These are phyloP conservation scores for Neodiprion lecontei DNA, from an alignment of 1,140 invertebrate genomes.

Conservation along the genomic window DNA sequence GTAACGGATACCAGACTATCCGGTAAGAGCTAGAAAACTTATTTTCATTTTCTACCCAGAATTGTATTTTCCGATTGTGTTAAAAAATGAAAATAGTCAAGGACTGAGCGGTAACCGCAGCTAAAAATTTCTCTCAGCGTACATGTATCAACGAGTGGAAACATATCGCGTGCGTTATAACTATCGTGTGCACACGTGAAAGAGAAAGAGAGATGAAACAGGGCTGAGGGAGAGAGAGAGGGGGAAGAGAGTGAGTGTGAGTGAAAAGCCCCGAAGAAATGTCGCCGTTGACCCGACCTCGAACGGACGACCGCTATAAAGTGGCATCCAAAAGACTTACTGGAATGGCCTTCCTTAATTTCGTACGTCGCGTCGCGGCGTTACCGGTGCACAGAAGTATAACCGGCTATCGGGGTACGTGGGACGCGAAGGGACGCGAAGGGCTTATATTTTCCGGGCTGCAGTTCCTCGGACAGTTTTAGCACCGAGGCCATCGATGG, in stretches of 20 bases:
- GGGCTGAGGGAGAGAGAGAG: neutral
- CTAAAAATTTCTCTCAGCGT: no score
- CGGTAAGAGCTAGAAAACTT: no score
- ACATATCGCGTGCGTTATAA: no score
- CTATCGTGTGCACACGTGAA: no score
- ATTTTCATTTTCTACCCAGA: no score
- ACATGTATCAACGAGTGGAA: no score
- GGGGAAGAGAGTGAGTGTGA: constrained; percentile 12
- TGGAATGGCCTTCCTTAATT: constrained; percentile 40
- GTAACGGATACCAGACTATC: no score
- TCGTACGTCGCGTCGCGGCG: constrained; percentile 22
- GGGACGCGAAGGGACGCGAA: neutral
- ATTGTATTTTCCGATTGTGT: no score
- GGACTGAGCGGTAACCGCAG: no score
- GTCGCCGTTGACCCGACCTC: constrained; percentile 37
- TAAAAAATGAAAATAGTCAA: no score
- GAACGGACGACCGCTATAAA: constrained; percentile 41
- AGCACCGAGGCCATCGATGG: constrained; percentile 26
- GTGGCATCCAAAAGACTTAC: constrained; percentile 31
- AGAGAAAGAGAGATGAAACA: no score
- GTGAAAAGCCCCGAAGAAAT: constrained; percentile 36
- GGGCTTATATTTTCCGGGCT: constrained; percentile 1
- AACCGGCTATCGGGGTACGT: constrained; percentile 1
- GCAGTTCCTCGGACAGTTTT: constrained; percentile 43
- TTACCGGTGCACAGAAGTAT: constrained; percentile 11